A percentile compares a stretch with the other conserved stretches of the same genome.
Conservation (phyloP, 1,140 invertebrate species). For the Laodelphax striatellus region DNA sequence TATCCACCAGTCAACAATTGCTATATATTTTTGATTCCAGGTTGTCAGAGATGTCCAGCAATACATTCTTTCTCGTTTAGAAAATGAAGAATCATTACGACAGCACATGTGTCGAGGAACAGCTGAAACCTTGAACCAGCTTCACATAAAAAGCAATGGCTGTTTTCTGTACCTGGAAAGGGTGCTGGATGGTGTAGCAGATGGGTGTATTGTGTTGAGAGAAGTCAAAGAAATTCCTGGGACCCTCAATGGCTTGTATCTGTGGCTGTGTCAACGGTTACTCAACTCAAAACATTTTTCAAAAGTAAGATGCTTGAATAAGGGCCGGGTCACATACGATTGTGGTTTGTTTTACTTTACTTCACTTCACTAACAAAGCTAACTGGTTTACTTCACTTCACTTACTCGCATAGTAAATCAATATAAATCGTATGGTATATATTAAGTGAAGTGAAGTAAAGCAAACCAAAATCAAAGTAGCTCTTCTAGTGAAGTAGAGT, state of each 20-base stretch:
- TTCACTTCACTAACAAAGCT: too few species aligned
- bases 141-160: conserved; percentile 93
- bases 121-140: conserved; percentile 87
- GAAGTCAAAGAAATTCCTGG: conserved; percentile 85
- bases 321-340: too few species aligned
- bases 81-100: conserved; percentile 66
- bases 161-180: conserved; percentile 91
- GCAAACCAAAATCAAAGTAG: too few species aligned
- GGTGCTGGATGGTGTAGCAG: conserved; percentile 82
- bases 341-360: too few species aligned
- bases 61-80: conserved; percentile 82
- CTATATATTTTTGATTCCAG: conserved; percentile 6
- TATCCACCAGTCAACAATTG: too few species aligned
- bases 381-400: too few species aligned
- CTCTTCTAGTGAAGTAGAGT: too few species aligned
- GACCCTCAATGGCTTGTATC: conserved; percentile 85
- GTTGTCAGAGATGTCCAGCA: conserved; percentile 87
- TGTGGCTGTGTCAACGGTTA: conserved; percentile 87
- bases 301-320: conserved; percentile 35
- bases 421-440: too few species aligned
- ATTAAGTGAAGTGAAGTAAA: too few species aligned
- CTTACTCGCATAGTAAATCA: too few species aligned
- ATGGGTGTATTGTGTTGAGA: conserved; percentile 81
- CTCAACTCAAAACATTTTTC: conserved; percentile 81
- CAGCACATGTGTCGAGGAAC: conserved; percentile 74